Percentiles rank a stretch among this genome's conserved stretches.
Evolutionary conservation across 2,888 invertebrate genomes (phyloP).

Genomic region (Aphelenchoides bicaudatus): DNA sequence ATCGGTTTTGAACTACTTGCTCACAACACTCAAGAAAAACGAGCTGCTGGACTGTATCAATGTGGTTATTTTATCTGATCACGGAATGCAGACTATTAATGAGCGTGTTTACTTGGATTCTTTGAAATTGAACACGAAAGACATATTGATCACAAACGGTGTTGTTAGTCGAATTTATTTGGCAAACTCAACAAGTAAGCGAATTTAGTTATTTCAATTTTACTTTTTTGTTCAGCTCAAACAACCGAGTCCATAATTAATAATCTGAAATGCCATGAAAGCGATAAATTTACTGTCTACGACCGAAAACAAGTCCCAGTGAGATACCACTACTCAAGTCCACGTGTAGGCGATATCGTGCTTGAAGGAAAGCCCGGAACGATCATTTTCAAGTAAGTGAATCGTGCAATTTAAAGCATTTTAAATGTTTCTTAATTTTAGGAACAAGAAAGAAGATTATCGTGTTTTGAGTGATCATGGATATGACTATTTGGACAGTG

Average conservation of each 20-base stretch:
- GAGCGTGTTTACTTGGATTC: conserved; percentile 41
- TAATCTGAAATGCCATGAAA: conserved; percentile 38
- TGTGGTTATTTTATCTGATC: conserved; percentile 51
- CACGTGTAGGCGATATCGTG: conserved; percentile 48
- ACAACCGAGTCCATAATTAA: conserved; percentile 35
- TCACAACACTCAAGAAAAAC: conserved; percentile 37
- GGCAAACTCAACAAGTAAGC: conserved; percentile 33
- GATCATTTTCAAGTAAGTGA: conserved; percentile 37
- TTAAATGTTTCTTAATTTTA: conserved; percentile 19
- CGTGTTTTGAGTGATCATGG: conserved; percentile 48
- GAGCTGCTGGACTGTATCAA: conserved; percentile 51
- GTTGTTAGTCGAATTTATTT: conserved; percentile 47
- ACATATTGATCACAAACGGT: conserved; percentile 40
- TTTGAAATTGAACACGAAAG: conserved; percentile 34
- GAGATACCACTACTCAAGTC: conserved; percentile 44
- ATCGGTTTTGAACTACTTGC: conserved; percentile 41
- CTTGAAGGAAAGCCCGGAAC: conserved; percentile 49
- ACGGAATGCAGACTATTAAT: conserved; percentile 48
- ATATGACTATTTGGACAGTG: conserved; percentile 44
- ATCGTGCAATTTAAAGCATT: background rate
- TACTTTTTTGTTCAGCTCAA: conserved; percentile 26
- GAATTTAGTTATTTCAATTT: background rate
- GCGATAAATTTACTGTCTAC: conserved; percentile 37
- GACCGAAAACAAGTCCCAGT: conserved; percentile 41
- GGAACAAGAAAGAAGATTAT: conserved; percentile 35